Evolutionary conservation across 2,113 vertebrate species (phyloP).

Genomic region (Phalacrocorax carbo): DNA sequence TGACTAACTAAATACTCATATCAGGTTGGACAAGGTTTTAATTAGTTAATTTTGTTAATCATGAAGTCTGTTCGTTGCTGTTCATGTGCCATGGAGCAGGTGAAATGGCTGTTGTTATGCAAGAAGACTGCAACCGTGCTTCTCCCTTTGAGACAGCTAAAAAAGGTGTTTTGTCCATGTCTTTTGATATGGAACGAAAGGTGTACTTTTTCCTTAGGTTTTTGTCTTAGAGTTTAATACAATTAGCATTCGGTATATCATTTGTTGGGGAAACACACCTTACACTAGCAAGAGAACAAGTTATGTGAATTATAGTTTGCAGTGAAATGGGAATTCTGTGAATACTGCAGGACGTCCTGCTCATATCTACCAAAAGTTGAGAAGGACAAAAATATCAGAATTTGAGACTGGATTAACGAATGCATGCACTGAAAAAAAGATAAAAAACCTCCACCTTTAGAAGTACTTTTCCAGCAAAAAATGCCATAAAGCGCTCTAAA

Average conservation of each 20-base stretch:
- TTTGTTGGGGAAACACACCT: background rate
- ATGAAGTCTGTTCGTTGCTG: background rate
- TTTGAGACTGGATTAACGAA: background rate
- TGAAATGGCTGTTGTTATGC: background rate
- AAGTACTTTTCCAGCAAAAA: background rate
- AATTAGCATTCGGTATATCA: background rate
- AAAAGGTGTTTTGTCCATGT: background rate
- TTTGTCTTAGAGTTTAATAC: background rate
- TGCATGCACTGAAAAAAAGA: background rate
- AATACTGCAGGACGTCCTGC: background rate
- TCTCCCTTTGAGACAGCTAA: background rate
- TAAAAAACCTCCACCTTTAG: accelerated
- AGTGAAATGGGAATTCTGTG: background rate
- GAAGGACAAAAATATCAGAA: background rate
- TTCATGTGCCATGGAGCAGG: background rate
- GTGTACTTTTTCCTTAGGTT: background rate
- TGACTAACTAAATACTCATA: constrained; percentile 12
- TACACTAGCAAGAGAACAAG: background rate
- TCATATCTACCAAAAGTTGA: background rate
- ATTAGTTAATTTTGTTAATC: constrained; percentile 18
- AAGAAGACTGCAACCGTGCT: background rate
- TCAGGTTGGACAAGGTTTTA: background rate
- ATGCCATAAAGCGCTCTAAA: background rate
- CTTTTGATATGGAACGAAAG: background rate
- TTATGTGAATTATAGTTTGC: background rate